Evolutionary conservation across 1,140 invertebrate genomes (phyloP), one percentile per base, ranked within the genome.

Genomic region (Chironomus tepperi): DNA sequence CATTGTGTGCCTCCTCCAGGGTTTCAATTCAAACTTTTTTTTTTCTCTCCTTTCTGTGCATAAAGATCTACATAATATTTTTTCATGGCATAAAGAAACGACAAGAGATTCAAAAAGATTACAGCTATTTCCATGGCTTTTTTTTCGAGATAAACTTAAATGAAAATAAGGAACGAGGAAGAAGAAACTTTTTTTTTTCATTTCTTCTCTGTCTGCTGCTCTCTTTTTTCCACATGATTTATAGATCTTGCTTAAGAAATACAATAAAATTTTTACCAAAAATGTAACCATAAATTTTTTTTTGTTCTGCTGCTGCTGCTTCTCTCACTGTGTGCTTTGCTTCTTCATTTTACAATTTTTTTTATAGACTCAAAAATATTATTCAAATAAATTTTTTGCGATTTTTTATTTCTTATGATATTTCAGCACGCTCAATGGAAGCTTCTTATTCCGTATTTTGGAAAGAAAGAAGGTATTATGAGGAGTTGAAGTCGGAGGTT

Each of bases 51-150:
- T 3, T 15, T n/a, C n/a, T 15, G n/a, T n/a, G n/a, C 15, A 12
- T 57, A 12, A n/a, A 57, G 5, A 57, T 47, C 1, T n/a, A 57
- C 18, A 21, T 70, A 70, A 70, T 70, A 70, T 70, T 70, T n/a
- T 70, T 18, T 19, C 65, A 70, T 19, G 16, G 65, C 65, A 21
- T 19, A 70, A 70, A 19, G 16, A 19, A 70, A 70, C 16, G 65
- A 70, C 65, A 70, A 70, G 65, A 70, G 65, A 70, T 70, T 70
- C 65, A 70, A 18, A 70, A 18, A 70, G 65, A 70, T 70, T 70
- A 70, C 65, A 70, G 16, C 19, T 7, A 19, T 70, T 21, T 70
- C 9, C 16, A 70, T 19, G 10, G 16, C 65, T 57, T 70, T 34
- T 34, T 34, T 34, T 70, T 70, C 65, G 19, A 70, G 65, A 70